phyloP scores from a whole-genome alignment of 2,797 vertebrate genomes.

The Cossypha caffra region DNA sequence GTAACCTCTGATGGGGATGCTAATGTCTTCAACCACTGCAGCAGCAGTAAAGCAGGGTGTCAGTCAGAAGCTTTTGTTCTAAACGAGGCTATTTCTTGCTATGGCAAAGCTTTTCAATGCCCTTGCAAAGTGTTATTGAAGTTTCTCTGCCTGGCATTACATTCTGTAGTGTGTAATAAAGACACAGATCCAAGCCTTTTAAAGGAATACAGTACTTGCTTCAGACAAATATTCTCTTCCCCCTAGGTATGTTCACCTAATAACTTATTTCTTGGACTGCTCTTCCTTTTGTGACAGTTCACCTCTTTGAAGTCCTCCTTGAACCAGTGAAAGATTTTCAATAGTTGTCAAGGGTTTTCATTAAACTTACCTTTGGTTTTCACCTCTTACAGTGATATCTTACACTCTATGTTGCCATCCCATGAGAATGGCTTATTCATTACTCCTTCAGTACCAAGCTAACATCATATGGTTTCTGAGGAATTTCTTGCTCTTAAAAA shows the following conservation, averaged over 20 bases:
- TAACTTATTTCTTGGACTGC: neutral
- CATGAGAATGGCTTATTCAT: neutral
- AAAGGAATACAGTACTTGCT: neutral
- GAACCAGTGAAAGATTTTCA: neutral
- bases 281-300: neutral
- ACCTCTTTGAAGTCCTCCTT: slow-evolving; percentile 18
- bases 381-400: neutral
- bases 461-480: neutral
- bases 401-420: neutral
- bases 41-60: neutral
- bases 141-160: neutral
- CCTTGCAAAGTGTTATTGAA: neutral
- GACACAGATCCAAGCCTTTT: neutral
- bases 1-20: neutral
- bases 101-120: neutral
- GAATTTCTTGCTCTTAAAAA: neutral
- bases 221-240: neutral
- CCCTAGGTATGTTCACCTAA: neutral
- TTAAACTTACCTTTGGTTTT: neutral
- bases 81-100: neutral
- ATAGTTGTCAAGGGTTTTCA: neutral
- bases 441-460: neutral
- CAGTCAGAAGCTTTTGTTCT: neutral
- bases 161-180: neutral
- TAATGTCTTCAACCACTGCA: neutral